Percentiles rank a stretch among this genome's conserved stretches.
Conservation (phyloP, 2,888 invertebrate genomes). For the Pandemis cinnamomeana region DNA sequence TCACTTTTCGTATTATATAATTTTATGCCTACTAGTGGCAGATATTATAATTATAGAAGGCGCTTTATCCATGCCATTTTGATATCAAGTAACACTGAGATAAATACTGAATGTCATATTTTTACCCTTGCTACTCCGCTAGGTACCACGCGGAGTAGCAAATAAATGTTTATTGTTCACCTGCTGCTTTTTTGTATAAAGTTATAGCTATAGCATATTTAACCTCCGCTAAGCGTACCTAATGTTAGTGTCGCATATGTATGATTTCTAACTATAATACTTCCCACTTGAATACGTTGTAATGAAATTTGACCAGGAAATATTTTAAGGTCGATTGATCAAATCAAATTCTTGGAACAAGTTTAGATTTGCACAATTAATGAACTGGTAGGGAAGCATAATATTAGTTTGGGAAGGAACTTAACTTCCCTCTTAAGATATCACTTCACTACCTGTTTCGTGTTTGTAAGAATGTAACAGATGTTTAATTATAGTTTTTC, state of each 20-base stretch:
- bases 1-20: conserved; percentile 30
- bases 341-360: conserved; percentile 23
- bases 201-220: too few relatives aligned
- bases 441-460: background rate
- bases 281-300: background rate
- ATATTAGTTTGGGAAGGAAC: background rate
- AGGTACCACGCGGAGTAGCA: too few relatives aligned
- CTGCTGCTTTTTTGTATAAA: too few relatives aligned
- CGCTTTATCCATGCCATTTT: background rate
- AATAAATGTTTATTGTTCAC: too few relatives aligned
- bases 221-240: too few relatives aligned
- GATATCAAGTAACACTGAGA: background rate
- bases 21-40: conserved; percentile 19
- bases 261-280: background rate
- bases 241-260: too few relatives aligned
- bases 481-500: background rate
- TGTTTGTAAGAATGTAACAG: background rate
- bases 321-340: conserved; percentile 27
- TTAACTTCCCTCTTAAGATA: background rate
- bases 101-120: too few relatives aligned
- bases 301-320: conserved; percentile 23
- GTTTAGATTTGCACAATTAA: background rate
- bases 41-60: background rate
- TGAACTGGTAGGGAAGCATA: background rate
- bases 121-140: too few relatives aligned